Conservation (phyloP, 2,888 invertebrate genomes). For the Gymnocheta viridis region DNA sequence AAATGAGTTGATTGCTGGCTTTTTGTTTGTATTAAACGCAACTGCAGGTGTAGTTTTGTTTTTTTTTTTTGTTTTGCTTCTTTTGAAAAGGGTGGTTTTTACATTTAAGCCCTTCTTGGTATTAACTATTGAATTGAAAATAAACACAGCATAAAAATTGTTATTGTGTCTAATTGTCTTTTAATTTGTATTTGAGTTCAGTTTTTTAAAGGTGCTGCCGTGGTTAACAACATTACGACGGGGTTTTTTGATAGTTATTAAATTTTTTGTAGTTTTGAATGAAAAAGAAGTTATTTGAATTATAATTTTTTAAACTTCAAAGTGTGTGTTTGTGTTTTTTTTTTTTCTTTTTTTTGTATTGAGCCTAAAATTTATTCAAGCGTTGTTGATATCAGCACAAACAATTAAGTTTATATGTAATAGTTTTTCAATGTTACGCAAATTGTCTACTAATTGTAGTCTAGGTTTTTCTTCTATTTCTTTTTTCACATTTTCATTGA, state of each 20-base stretch:
- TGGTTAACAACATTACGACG: slow-evolving; percentile 57
- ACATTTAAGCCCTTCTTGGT: slow-evolving; percentile 67
- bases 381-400: slow-evolving; percentile 27
- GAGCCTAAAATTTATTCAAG: slow-evolving; percentile 27
- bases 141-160: slow-evolving; percentile 7
- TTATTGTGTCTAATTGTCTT: slow-evolving; percentile 66
- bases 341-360: neutral
- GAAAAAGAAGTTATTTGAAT: neutral
- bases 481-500: slow-evolving; percentile 18
- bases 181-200: slow-evolving; percentile 58
- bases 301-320: neutral
- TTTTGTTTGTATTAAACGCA: neutral
- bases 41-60: slow-evolving; percentile 34
- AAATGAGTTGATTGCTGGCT: neutral
- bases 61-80: no score
- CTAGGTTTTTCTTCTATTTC: neutral
- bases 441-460: slow-evolving; percentile 45
- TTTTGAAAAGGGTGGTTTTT: slow-evolving; percentile 32
- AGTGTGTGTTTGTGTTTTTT: neutral
- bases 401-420: neutral
- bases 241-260: slow-evolving; percentile 3
- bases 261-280: neutral
- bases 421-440: slow-evolving; percentile 50
- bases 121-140: slow-evolving; percentile 28
- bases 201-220: slow-evolving; percentile 53